Percentiles rank a stretch among this genome's conserved stretches.
Evolutionary conservation across 2,113 vertebrate species (phyloP).

Genomic region (Onychostruthus taczanowskii): DNA sequence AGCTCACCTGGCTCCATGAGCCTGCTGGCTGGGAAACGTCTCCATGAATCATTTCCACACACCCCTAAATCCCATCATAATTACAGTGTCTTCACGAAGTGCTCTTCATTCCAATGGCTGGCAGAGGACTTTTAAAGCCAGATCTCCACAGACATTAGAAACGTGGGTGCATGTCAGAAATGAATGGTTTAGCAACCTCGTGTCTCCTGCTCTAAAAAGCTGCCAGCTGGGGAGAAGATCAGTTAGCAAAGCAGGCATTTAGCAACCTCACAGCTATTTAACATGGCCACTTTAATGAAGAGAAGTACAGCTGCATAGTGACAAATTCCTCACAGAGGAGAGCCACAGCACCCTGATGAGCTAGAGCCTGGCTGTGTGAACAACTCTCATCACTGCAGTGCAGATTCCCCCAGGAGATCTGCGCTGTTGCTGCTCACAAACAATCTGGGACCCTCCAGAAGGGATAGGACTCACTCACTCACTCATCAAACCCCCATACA

Average conservation of each 20-base stretch:
- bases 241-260: neutral
- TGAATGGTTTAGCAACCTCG: neutral
- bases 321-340: neutral
- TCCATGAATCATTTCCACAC: conserved; percentile 5
- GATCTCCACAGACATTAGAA: neutral
- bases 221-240: neutral
- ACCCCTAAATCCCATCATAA: conserved; percentile 6
- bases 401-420: neutral
- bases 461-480: neutral
- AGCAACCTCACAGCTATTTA: conserved; percentile 15
- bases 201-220: neutral
- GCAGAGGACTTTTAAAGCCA: neutral
- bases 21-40: conserved; percentile 44
- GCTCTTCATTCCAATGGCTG: neutral
- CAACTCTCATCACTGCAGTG: neutral
- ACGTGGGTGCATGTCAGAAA: neutral
- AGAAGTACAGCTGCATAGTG: neutral
- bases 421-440: neutral
- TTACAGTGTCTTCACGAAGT: neutral
- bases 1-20: conserved; percentile 51
- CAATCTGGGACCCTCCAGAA: neutral
- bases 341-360: neutral
- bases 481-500: neutral
- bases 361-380: neutral
- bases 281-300: neutral